Conservation (phyloP, 2,888 invertebrate genomes). For the Microctonus hyperodae region DNA sequence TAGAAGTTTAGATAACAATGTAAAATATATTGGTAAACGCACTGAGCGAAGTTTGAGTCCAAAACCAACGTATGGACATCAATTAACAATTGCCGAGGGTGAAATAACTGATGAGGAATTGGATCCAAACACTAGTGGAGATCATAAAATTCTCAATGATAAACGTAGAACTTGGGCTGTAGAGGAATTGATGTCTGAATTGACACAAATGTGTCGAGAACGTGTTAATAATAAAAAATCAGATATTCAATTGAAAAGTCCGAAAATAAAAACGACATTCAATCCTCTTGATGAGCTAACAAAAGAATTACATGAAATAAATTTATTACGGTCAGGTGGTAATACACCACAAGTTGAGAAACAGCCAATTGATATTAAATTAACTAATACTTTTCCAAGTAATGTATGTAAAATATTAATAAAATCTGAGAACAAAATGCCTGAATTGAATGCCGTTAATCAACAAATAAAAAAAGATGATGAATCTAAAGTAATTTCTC, state of each 20-base stretch:
- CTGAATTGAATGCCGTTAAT: neutral
- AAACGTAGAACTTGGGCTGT: conserved; percentile 58
- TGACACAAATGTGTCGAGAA: conserved; percentile 47
- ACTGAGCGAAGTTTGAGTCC: conserved; percentile 37
- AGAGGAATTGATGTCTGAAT: conserved; percentile 54
- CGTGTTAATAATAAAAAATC: conserved; percentile 37
- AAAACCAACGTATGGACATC: conserved; percentile 35
- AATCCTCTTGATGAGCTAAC: conserved; percentile 46
- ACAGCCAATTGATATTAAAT: conserved; percentile 9
- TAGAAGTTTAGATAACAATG: conserved; percentile 36
- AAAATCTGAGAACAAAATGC: conserved; percentile 23
- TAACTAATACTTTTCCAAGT: conserved; percentile 20
- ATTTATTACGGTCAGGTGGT: conserved; percentile 34
- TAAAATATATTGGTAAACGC: conserved; percentile 27
- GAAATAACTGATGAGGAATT: conserved; percentile 27
- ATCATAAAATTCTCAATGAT: conserved; percentile 48
- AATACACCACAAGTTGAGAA: conserved; percentile 18
- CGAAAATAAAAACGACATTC: conserved; percentile 39
- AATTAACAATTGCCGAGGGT: conserved; percentile 35
- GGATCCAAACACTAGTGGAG: conserved; percentile 10
- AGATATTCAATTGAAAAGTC: conserved; percentile 40
- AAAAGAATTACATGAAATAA: conserved; percentile 49
- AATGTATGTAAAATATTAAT: conserved; percentile 40
- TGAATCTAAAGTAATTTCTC: conserved; percentile 8
- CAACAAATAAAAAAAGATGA: conserved; percentile 1